Evolutionary conservation across 2,888 invertebrate genomes (phyloP).

Genomic region (Zhuqinia jingwanae): DNA sequence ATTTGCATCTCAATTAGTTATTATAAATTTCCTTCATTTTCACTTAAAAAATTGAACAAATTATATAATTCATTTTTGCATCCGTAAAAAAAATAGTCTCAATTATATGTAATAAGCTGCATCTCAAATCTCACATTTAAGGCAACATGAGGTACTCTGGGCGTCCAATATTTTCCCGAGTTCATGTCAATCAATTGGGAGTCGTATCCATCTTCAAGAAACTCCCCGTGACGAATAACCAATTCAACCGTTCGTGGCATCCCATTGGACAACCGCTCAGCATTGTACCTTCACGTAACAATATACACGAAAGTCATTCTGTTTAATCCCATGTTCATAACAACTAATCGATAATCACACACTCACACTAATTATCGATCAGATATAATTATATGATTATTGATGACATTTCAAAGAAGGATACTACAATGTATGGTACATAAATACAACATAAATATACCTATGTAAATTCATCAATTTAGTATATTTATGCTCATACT

Average conservation of each 20-base stretch:
- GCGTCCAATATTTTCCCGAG: constrained; percentile 53
- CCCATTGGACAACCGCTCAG: constrained; percentile 62
- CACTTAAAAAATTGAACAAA: too few relatives aligned
- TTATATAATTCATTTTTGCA: too few relatives aligned
- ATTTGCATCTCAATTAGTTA: not conserved
- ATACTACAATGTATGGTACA: not conserved
- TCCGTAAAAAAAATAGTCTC: too few relatives aligned
- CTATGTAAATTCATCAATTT: too few relatives aligned
- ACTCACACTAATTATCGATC: not conserved
- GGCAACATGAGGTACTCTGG: constrained; percentile 25
- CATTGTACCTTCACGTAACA: constrained; percentile 55
- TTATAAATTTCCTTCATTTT: not conserved
- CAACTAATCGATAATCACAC: too few relatives aligned
- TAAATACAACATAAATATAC: too few relatives aligned
- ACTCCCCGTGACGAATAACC: not conserved
- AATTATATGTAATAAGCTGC: too few relatives aligned
- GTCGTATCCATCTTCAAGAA: constrained; percentile 57
- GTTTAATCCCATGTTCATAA: too few relatives aligned
- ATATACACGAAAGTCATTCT: constrained; percentile 13
- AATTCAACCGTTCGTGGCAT: constrained; percentile 30
- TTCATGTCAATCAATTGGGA: constrained; percentile 59
- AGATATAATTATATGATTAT: not conserved
- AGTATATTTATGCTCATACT: too few relatives aligned
- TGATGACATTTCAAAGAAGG: constrained; percentile 11
- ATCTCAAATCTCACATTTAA: constrained; percentile 50